Conservation (phyloP, 2,797 vertebrate species). For the Avahi laniger region DNA sequence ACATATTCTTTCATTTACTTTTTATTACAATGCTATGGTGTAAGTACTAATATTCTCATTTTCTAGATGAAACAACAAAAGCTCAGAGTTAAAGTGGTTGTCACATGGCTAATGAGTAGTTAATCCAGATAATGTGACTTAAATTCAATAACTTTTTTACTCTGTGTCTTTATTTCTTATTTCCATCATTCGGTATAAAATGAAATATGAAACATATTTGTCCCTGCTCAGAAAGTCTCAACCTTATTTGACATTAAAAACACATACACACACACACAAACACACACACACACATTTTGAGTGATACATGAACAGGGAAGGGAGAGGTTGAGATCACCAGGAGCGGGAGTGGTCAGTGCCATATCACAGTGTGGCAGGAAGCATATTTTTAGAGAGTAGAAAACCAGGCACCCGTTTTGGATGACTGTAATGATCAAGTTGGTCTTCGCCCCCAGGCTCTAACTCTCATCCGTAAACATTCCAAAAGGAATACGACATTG, state of each 20-base stretch:
- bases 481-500: conserved; percentile 63
- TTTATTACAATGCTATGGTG: not conserved
- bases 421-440: conserved; percentile 7
- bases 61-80: not conserved
- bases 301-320: not conserved
- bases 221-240: not conserved
- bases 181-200: not conserved
- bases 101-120: not conserved
- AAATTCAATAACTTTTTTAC: not conserved
- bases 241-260: not conserved
- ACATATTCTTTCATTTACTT: not conserved
- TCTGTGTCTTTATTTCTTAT: not conserved
- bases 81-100: not conserved
- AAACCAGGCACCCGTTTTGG: not conserved
- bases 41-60: not conserved
- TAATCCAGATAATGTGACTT: not conserved
- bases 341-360: not conserved
- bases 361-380: not conserved
- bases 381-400: not conserved
- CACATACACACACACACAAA: not conserved
- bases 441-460: not conserved
- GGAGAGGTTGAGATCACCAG: not conserved
- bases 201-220: not conserved
- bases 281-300: not conserved
- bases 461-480: conserved; percentile 70